Base-by-base conservation (phyloP, 2,888 invertebrate species). In the Aphrophora alni region DNA sequence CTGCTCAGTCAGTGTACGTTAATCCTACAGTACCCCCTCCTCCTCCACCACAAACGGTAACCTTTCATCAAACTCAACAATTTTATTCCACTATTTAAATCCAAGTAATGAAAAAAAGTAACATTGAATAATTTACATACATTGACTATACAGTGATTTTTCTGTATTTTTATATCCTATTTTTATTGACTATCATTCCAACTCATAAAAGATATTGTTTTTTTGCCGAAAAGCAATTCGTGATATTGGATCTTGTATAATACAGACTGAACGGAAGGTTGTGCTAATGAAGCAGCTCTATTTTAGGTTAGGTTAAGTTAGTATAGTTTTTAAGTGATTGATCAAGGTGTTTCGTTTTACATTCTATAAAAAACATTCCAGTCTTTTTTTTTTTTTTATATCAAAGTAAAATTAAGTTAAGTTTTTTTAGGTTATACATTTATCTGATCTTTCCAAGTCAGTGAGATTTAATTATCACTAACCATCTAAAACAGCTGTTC, bases 1-100 rank as follows among this genome's bases (percentile, higher is more conserved):
- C 84, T 77, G 84, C 81, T 78, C 84, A 84, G 79, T 84, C 83
- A 73, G 83, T 83, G 75, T 83, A 83, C 82, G 83, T 84, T 76
- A 83, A 84, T 75, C 81, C 83, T 78, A 83, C 83, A 59, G 80
- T 84, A 80, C 81, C 83, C 74, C 81, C 81, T 51, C 82, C 83
- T 76, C 81, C 78, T 17, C 78, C 83, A 82, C 76, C 82, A 75
- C 81, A 80, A 75, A 78, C 82, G 26, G 81, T 81, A 77, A 78
- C 82, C 68, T n/a, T n/a, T n/a, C 83, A 82, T 33, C 81, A 79
- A 71, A 79, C 81, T 3, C 25, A 77, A 8, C 83, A 82, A 59
- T 84, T 81, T 38, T 84, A 83, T 71, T 79, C 84, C 21, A 77
- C 80, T 21, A 78, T 76, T 59, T 80, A 75, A 75, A 38, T 25